Base-by-base conservation (phyloP, 2,888 invertebrate species). In the Hydropsyche betteni region DNA sequence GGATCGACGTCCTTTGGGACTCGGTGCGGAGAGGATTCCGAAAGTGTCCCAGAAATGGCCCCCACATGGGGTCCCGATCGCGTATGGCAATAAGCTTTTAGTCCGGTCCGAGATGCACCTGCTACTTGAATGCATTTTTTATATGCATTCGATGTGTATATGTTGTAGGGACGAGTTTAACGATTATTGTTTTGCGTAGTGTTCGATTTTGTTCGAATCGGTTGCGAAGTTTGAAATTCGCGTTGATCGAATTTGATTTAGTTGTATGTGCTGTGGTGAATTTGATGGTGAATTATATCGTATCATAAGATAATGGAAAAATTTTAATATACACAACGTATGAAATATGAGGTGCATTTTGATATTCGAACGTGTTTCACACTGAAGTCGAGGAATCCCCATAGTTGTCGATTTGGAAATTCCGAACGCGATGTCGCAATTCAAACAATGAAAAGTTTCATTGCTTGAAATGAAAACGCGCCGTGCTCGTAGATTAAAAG, bases 71-170 rank as follows among this genome's bases (percentile, higher is more conserved):
- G 34, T 36, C 64, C 70, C n/a, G 44, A 44, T 24, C 6, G 36
- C 51, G 24, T 53, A 70, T 70, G 53, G 70, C 70, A 70, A 53
- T 70, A 70, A 70, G 70, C 70, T 70, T 70, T 70, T 70, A 70
- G 53, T 52, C 36, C 36, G 52, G 24, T 52, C 70, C 52, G 14
- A 53, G 52, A 70, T 70, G 70, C 70, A 70, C 70, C 70, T 70
- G 70, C 70, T 70, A 53, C 70, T 70, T 53, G 70, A 53, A 70
- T 70, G 70, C 70, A 70, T 70, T 70, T 70, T 70, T 70, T 70
- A 44, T 44, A 70, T 70, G 34, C 33, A 70, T n/a, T 33, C n/a
- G 53, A 36, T 16, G 16, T 52, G 36, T 51, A 64, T n/a, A 55
- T n/a, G 55, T n/a, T 12, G 6, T 55, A 12, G 8, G 55, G 16